These are phyloP conservation scores for Camponotus pennsylvanicus DNA, from an alignment of 1,140 invertebrate genomes.

Conservation along the genomic window DNA sequence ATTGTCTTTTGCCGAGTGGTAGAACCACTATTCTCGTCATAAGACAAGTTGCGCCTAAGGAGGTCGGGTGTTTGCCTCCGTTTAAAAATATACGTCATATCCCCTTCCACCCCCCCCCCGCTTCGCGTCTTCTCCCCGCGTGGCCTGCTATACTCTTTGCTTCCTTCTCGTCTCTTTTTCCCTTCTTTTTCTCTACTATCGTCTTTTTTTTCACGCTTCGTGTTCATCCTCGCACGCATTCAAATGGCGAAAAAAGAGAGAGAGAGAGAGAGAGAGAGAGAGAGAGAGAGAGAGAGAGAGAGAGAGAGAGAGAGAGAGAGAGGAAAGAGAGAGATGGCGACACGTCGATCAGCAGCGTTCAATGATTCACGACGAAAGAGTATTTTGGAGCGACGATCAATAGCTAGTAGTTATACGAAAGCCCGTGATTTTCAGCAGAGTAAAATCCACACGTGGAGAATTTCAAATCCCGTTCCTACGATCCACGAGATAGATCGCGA, in stretches of 20 bases:
- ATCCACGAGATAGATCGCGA: conserved; percentile 4
- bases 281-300: not conserved
- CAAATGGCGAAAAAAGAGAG: not conserved
- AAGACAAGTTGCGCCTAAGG: conserved; percentile 73
- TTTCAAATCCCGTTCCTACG: conserved; percentile 26
- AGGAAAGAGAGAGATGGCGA: conserved; percentile 20
- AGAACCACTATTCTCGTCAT: conserved; percentile 68
- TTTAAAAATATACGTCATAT: conserved; percentile 76
- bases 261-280: conserved; percentile 40
- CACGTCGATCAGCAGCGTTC: conserved; percentile 62
- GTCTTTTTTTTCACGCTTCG: conserved; percentile 13
- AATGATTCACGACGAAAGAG: conserved; percentile 60
- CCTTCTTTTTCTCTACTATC: not conserved
- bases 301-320: conserved; percentile 40
- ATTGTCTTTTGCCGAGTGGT: conserved; percentile 64
- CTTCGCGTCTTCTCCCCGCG: not conserved
- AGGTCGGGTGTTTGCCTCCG: conserved; percentile 70
- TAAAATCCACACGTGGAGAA: conserved; percentile 12
- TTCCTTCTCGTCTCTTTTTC: conserved; percentile 29
- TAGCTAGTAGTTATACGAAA: conserved; percentile 44
- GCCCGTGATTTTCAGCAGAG: conserved; percentile 21
- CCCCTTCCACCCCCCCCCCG: conserved; percentile 13
- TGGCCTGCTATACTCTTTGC: conserved; percentile 8
- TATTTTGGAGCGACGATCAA: conserved; percentile 61
- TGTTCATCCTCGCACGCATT: conserved; percentile 30